Conservation (phyloP, 1,140 invertebrate genomes). For the Cherax quadricarinatus region DNA sequence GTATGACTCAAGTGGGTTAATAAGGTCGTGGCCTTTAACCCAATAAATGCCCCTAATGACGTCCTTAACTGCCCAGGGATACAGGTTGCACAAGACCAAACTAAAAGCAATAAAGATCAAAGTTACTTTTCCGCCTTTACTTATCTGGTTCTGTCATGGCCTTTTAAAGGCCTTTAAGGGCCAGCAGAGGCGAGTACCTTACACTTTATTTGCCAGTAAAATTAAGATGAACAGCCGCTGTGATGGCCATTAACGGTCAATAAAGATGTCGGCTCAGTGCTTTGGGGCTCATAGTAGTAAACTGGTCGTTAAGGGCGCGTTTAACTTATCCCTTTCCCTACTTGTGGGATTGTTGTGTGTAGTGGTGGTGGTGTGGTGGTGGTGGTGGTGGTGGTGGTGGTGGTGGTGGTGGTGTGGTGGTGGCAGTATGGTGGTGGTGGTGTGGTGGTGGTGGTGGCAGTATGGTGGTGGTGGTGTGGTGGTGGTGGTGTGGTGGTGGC, state of each 20-base stretch:
- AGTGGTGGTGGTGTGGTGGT: too few species aligned
- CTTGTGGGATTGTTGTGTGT: background rate
- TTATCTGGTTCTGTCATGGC: slow-evolving; percentile 32
- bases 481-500: too few species aligned
- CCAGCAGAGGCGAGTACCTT: slow-evolving; percentile 49
- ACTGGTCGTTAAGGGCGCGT: slow-evolving; percentile 34
- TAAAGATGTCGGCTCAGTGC: slow-evolving; percentile 59
- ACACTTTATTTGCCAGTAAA: slow-evolving; percentile 71
- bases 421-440: too few species aligned
- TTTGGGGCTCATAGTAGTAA: slow-evolving; percentile 25
- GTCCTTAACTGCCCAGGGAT: too few species aligned
- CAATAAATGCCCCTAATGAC: too few species aligned
- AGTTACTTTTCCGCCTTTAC: slow-evolving; percentile 1
- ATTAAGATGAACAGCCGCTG: slow-evolving; percentile 67
- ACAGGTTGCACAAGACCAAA: background rate
- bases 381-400: too few species aligned
- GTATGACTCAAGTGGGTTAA: too few species aligned
- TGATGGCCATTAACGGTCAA: slow-evolving; percentile 64
- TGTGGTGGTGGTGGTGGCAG: too few species aligned
- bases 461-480: too few species aligned
- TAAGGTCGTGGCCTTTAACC: too few species aligned
- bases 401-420: too few species aligned
- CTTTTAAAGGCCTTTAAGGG: slow-evolving; percentile 35
- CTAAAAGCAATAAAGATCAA: background rate
- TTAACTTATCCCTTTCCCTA: slow-evolving; percentile 27